Conservation (phyloP, 2,113 vertebrate genomes). For the Cettia cetti region DNA sequence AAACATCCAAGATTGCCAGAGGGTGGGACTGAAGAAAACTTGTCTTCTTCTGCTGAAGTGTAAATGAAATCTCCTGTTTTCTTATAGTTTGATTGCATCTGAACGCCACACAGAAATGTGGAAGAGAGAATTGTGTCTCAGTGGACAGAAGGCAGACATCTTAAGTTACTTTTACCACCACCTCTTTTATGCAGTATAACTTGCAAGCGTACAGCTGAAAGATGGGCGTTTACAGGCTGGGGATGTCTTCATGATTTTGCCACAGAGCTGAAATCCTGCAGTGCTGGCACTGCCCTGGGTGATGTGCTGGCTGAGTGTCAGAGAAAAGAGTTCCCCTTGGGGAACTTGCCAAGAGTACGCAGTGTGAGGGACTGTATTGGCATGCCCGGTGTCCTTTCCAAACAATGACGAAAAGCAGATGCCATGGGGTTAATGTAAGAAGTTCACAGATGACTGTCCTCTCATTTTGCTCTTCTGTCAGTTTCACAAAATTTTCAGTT, state of each 20-base stretch:
- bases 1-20: not conserved
- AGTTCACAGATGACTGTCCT: not conserved
- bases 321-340: not conserved
- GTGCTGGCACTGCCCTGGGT: not conserved
- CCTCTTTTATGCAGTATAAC: not conserved
- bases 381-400: not conserved
- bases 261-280: not conserved
- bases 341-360: rapidly evolving
- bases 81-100: not conserved
- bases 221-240: not conserved
- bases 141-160: not conserved
- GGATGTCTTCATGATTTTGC: not conserved
- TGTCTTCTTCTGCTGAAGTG: not conserved
- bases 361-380: rapidly evolving
- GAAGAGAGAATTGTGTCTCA: rapidly evolving
- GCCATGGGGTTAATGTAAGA: not conserved
- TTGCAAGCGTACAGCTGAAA: not conserved
- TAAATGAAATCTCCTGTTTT: not conserved
- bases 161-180: not conserved
- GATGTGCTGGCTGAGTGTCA: not conserved
- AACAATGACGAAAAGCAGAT: not conserved
- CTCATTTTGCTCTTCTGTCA: not conserved
- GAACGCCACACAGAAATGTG: not conserved
- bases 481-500: not conserved
- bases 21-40: not conserved